These are phyloP conservation scores for Mesoligia furuncula DNA, from an alignment of 2,888 invertebrate genomes.

Conservation along the genomic window DNA sequence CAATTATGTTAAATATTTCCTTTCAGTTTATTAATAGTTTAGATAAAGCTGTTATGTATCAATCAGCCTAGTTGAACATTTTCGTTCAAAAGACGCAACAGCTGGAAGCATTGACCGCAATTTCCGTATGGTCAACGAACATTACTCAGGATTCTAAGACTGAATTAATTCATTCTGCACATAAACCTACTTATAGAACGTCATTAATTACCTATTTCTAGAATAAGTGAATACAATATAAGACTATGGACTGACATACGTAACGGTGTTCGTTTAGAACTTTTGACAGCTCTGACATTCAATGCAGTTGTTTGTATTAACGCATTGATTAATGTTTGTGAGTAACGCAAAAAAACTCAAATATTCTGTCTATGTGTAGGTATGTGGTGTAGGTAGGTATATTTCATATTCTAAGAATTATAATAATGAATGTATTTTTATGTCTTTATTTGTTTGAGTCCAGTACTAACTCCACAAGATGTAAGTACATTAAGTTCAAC, in stretches of 20 bases:
- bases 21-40: not conserved
- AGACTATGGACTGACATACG: slow-evolving; percentile 10
- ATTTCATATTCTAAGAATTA: no score
- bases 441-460: not conserved
- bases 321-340: slow-evolving; percentile 11
- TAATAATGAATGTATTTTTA: not conserved
- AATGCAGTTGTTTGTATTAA: slow-evolving; percentile 15
- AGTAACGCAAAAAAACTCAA: slow-evolving; percentile 7
- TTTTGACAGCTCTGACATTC: slow-evolving; percentile 24
- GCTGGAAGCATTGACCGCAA: slow-evolving; percentile 37
- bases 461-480: not conserved
- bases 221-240: not conserved
- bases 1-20: slow-evolving; percentile 5
- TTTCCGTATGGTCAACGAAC: slow-evolving; percentile 25
- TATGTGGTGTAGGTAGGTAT: not conserved
- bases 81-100: slow-evolving; percentile 14
- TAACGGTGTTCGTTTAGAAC: not conserved
- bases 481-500: not conserved
- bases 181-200: not conserved
- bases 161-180: not conserved
- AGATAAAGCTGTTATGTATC: not conserved
- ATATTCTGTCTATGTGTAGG: not conserved
- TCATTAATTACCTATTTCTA: slow-evolving; percentile 3
- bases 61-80: not conserved
- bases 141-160: slow-evolving; percentile 6